Conservation (phyloP, 2,888 invertebrate genomes). For the Arge pagana region DNA sequence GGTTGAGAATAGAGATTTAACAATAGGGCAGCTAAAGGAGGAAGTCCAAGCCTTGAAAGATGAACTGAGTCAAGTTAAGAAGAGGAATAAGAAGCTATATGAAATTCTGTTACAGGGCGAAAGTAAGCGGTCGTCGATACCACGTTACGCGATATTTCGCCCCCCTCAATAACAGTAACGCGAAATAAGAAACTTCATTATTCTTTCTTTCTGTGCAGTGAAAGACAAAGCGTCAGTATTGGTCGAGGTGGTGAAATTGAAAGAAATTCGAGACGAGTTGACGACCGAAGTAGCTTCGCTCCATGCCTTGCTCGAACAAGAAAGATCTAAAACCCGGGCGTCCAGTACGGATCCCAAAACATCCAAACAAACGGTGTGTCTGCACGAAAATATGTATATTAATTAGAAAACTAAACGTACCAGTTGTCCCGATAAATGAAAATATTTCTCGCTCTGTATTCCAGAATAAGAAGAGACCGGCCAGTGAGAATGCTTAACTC, state of each 20-base stretch:
- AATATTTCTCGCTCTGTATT: constrained; percentile 18
- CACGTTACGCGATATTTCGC: background rate
- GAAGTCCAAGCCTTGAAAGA: constrained; percentile 63
- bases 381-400: constrained; percentile 10
- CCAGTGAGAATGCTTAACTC: constrained; percentile 49
- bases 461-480: constrained; percentile 50
- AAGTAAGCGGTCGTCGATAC: constrained; percentile 62
- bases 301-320: constrained; percentile 75
- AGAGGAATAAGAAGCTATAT: constrained; percentile 73
- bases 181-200: background rate
- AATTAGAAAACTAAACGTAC: too few species aligned
- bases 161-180: background rate
- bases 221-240: constrained; percentile 79
- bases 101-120: constrained; percentile 73
- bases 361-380: constrained; percentile 47
- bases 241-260: constrained; percentile 72
- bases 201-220: constrained; percentile 63
- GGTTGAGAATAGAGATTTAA: constrained; percentile 66
- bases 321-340: constrained; percentile 69
- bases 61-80: constrained; percentile 70
- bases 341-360: constrained; percentile 61
- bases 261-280: constrained; percentile 72
- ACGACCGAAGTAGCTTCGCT: constrained; percentile 71
- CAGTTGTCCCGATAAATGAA: too few species aligned
- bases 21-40: constrained; percentile 62